phyloP scores from a whole-genome alignment of 2,113 vertebrate genomes.

The Ellobius talpinus region DNA sequence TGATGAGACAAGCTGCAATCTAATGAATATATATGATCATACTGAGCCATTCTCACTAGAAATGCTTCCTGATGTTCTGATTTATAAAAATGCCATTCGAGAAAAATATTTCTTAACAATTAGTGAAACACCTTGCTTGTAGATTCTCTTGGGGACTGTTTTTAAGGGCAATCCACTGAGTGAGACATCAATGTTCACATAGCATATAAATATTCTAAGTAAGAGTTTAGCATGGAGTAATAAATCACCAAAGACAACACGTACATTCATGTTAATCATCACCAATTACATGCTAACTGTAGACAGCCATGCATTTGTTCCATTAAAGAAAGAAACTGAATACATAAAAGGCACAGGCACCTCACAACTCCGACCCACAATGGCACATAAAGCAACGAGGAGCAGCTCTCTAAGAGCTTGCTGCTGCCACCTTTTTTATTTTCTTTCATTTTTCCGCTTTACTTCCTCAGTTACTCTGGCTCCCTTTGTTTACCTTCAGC shows the following conservation, averaged over 20 bases:
- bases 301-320: not conserved
- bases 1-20: not conserved
- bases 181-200: not conserved
- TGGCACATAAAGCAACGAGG: not conserved
- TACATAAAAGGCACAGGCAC: not conserved
- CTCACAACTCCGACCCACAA: not conserved
- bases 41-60: constrained; percentile 46
- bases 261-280: not conserved
- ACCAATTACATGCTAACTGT: not conserved
- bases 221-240: not conserved
- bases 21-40: constrained; percentile 49
- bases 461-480: not conserved
- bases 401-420: not conserved
- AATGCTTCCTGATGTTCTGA: constrained; percentile 41
- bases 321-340: not conserved
- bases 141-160: not conserved
- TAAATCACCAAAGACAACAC: not conserved
- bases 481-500: not conserved
- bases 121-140: not conserved
- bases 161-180: not conserved
- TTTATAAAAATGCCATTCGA: constrained; percentile 42
- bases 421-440: not conserved
- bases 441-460: not conserved
- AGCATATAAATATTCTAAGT: not conserved
- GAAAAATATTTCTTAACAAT: constrained; percentile 42